Conservation (phyloP, 1,140 invertebrate genomes). For the Scaptomyza hsui region DNA sequence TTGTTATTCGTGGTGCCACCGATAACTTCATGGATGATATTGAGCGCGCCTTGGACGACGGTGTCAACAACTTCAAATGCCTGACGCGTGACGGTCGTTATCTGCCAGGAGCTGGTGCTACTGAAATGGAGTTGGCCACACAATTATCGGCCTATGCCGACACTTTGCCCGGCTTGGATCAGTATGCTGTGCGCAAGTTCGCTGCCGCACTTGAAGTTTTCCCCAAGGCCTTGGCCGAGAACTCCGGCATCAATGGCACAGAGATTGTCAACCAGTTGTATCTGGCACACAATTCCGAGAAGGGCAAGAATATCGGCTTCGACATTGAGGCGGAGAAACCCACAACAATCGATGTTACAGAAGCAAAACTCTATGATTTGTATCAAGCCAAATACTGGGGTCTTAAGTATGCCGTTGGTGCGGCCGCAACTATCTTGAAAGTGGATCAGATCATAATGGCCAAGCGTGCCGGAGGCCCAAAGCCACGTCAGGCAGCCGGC, state of each 20-base stretch:
- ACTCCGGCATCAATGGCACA: slow-evolving; percentile 94
- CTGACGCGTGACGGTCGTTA: slow-evolving; percentile 89
- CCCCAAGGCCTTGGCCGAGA: slow-evolving; percentile 96
- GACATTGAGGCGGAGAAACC: slow-evolving; percentile 92
- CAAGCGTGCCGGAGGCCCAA: slow-evolving; percentile 97
- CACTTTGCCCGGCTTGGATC: slow-evolving; percentile 96
- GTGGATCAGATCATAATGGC: slow-evolving; percentile 99
- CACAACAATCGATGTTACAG: slow-evolving; percentile 89
- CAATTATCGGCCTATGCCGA: slow-evolving; percentile 94
- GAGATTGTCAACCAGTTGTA: slow-evolving; percentile 96
- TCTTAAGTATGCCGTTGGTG: slow-evolving; percentile 96
- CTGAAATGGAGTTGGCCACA: slow-evolving; percentile 96
- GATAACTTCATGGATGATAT: slow-evolving; percentile 99
- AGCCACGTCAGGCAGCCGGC: slow-evolving; percentile 85
- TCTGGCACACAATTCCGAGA: slow-evolving; percentile 92
- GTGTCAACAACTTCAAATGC: slow-evolving; percentile 98
- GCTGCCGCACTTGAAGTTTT: slow-evolving; percentile 95
- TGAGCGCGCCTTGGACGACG: slow-evolving; percentile 99
- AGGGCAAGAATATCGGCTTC: slow-evolving; percentile 93
- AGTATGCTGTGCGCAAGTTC: slow-evolving; percentile 98
- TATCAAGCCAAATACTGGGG: slow-evolving; percentile 96
- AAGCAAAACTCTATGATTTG: slow-evolving; percentile 92
- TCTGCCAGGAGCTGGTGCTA: slow-evolving; percentile 96
- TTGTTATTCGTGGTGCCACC: slow-evolving; percentile 97
- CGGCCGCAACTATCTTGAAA: slow-evolving; percentile 96